These are phyloP conservation scores for Brachyrhaphis roseni DNA, from an alignment of 2,797 vertebrate genomes.

Conservation along the genomic window DNA sequence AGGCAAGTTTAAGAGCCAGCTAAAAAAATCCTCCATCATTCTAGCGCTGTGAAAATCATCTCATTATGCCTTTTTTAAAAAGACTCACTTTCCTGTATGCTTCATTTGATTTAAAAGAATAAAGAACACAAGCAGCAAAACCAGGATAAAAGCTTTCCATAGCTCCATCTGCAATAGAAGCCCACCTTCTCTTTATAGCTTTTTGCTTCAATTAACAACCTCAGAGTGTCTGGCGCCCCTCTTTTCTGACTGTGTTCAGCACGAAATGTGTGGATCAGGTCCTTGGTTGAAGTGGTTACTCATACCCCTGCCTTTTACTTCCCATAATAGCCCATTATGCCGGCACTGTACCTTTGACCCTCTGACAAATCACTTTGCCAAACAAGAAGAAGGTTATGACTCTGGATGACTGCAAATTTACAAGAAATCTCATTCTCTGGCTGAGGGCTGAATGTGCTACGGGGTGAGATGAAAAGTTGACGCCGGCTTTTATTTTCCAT, in stretches of 20 bases:
- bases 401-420: conserved; percentile 14
- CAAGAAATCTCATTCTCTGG: conserved; percentile 1
- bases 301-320: conserved; percentile 59
- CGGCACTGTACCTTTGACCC: conserved; percentile 53
- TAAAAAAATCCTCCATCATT: neutral
- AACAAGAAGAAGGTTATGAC: conserved; percentile 32
- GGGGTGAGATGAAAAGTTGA: neutral
- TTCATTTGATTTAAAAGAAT: neutral
- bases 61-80: neutral
- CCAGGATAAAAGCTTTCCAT: conserved; percentile 15
- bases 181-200: conserved; percentile 46
- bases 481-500: neutral
- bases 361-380: conserved; percentile 34
- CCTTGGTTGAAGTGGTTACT: conserved; percentile 64
- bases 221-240: conserved; percentile 37
- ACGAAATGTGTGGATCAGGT: conserved; percentile 49
- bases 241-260: conserved; percentile 53
- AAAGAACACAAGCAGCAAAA: conserved; percentile 7
- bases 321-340: conserved; percentile 63
- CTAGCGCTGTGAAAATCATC: neutral
- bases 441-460: neutral
- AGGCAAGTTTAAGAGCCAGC: neutral
- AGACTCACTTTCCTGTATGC: neutral
- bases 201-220: conserved; percentile 57
- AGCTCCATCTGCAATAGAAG: neutral